Base-by-base conservation (phyloP, 2,888 invertebrate genomes). In the Escarpia spicata region DNA sequence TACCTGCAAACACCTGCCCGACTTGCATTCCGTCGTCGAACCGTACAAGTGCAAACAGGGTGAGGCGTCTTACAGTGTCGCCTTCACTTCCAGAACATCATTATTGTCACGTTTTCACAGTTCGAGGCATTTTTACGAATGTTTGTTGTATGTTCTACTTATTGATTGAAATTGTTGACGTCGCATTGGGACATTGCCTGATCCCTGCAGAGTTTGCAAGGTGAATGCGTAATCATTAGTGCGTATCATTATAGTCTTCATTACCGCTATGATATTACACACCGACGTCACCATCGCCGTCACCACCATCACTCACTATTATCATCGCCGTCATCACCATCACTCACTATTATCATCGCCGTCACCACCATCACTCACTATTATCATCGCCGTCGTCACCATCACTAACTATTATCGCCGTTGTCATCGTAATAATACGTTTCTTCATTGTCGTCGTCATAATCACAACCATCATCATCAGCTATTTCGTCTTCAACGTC, bases 1-100 rank as follows among this genome's bases (percentile, higher is more conserved):
- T 93, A 95, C 95, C 15, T 96, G 96, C 93, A 96, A 96, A 93
- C 96, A 96, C 93, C 93, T 94, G 1, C 93, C 96, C 12, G 96
- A 96, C 75, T 95, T 96, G 43, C 96, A 96, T 92, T 93, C 93
- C 3, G 95, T 95, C 90, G 94, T 93, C 43, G 94, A 94, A 31
- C 95, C 96, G 52, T 95, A 95, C 93, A 94, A 95, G 58, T 96
- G 96, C 94, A 95, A 94, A 91, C 95, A 95, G 94, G 94, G 96
- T 96, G 94, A 92, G 94, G 92, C 44, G 43, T 75, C n/a, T 91
- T n/a, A 26, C 75, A 75, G 26, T 26, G 75, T 75, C 6, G 90
- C 26, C 90, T 89, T 58, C 1, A 1, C 4, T 93, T 89, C 43
- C 43, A 3, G 75, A 75, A 26, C 75, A 75, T 75, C 26, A 6